phyloP scores from a whole-genome alignment of 2,888 invertebrate species.

The Saturnia pavonia region DNA sequence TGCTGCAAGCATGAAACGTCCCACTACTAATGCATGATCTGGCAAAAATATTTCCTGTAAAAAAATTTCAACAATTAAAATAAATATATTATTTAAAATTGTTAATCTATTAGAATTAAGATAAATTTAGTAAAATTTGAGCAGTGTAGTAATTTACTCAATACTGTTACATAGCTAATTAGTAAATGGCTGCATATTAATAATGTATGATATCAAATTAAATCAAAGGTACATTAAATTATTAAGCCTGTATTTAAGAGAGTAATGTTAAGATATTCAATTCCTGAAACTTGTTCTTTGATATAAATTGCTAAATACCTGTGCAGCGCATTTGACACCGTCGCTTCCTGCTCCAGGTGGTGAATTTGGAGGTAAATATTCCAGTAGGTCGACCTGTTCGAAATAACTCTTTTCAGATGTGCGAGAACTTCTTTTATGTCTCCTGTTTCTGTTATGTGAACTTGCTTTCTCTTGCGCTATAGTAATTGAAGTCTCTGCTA shows the following conservation, averaged over 20 bases:
- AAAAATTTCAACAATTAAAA: too few relatives aligned
- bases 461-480: conserved; percentile 71
- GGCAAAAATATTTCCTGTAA: conserved; percentile 90
- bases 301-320: conserved; percentile 45
- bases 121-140: background rate
- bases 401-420: conserved; percentile 82
- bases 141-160: too few relatives aligned
- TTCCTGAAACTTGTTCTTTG: too few relatives aligned
- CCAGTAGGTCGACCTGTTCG: conserved; percentile 82
- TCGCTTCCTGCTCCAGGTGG: conserved; percentile 77
- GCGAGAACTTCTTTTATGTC: conserved; percentile 79
- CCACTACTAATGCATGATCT: conserved; percentile 90
- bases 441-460: conserved; percentile 67
- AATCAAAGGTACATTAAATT: too few relatives aligned
- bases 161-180: too few relatives aligned
- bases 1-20: conserved; percentile 91
- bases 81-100: too few relatives aligned
- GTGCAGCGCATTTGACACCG: conserved; percentile 75
- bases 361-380: conserved; percentile 81
- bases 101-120: too few relatives aligned
- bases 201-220: too few relatives aligned
- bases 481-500: conserved; percentile 69
- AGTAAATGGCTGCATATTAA: background rate
- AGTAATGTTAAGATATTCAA: too few relatives aligned
- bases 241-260: too few relatives aligned